phyloP scores from a whole-genome alignment of 64 coral and sea anemone genomes.

The Stichodactyla mertensii region DNA sequence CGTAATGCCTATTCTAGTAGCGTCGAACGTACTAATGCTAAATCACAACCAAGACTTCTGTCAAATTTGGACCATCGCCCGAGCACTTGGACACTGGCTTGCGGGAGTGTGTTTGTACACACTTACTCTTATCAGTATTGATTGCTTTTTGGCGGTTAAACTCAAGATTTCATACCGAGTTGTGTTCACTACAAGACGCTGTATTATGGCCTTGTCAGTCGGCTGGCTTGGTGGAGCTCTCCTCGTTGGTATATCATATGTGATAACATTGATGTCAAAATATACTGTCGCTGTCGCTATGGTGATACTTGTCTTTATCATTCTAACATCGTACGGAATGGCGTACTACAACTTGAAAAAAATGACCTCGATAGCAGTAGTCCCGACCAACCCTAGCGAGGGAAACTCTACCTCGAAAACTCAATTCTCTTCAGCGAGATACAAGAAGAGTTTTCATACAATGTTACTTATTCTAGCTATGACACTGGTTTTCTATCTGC shows the following conservation, averaged over 20 bases:
- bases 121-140: background rate
- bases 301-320: background rate
- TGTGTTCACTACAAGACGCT: background rate
- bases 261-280: background rate
- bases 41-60: background rate
- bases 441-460: background rate
- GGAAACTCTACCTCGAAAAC: background rate
- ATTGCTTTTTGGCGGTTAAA: background rate
- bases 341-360: background rate
- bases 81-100: background rate
- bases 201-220: background rate
- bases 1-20: background rate
- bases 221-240: background rate
- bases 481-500: background rate
- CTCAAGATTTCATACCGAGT: background rate
- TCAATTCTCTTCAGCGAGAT: background rate
- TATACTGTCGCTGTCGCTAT: background rate
- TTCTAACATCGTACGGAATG: background rate
- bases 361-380: background rate
- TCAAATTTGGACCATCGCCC: background rate
- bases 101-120: background rate
- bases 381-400: background rate
- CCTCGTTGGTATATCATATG: background rate
- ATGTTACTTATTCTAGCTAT: background rate
- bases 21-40: background rate